Percentiles rank a stretch among this genome's conserved stretches.
phyloP scores from a whole-genome alignment of 1,140 invertebrate genomes.

The Drosophila willistoni region DNA sequence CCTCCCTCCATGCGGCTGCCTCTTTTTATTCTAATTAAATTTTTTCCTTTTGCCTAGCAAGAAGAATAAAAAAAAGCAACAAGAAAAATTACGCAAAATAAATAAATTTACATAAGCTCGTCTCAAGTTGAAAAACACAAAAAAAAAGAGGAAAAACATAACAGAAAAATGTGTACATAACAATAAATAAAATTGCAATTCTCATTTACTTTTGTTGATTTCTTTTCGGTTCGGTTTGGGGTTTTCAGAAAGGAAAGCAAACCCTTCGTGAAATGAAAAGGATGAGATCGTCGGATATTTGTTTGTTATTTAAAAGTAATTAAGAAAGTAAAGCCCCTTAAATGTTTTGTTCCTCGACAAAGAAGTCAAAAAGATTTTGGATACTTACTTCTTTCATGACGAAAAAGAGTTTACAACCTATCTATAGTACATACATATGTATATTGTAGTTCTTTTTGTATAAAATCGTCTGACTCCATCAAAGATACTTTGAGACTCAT shows the following conservation, averaged over 20 bases:
- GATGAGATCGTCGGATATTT: conserved; percentile 54
- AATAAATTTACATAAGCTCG: conserved; percentile 83
- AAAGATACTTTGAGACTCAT: too few species aligned
- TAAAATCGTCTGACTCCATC: too few species aligned
- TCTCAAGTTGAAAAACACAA: conserved; percentile 34
- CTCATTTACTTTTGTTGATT: conserved; percentile 53
- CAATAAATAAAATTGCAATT: conserved; percentile 82
- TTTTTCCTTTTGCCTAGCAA: conserved; percentile 72
- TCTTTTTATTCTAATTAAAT: conserved; percentile 82
- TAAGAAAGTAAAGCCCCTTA: conserved; percentile 61
- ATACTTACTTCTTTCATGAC: background rate
- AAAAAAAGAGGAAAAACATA: conserved; percentile 25
- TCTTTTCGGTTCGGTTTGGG: conserved; percentile 28
- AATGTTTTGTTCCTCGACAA: conserved; percentile 7
- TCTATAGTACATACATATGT: too few species aligned
- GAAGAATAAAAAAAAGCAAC: conserved; percentile 35
- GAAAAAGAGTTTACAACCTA: too few species aligned
- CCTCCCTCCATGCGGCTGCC: conserved; percentile 29
- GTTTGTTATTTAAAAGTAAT: conserved; percentile 77
- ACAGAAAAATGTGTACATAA: conserved; percentile 70
- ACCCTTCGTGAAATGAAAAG: conserved; percentile 38
- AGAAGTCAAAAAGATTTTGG: background rate
- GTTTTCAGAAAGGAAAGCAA: conserved; percentile 31
- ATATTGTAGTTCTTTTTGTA: too few species aligned
- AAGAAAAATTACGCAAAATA: conserved; percentile 83